phyloP scores from a whole-genome alignment of 2,113 vertebrate species.

The Coptodon rendalli region DNA sequence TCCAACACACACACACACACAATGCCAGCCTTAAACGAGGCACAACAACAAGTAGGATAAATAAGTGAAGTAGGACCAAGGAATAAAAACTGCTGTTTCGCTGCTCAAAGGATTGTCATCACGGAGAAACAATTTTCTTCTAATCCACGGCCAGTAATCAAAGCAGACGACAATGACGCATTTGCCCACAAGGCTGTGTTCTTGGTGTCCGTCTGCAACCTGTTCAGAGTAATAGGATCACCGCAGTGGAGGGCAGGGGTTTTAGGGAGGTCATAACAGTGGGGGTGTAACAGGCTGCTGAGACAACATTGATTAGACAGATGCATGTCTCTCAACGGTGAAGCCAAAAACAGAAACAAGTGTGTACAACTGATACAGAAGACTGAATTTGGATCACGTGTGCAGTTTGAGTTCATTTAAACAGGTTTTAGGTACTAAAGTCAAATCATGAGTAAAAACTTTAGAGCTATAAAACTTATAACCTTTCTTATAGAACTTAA shows the following conservation, averaged over 20 bases:
- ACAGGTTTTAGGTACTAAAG: not conserved
- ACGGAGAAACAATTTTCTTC: constrained; percentile 15
- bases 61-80: constrained; percentile 13
- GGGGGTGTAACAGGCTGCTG: not conserved
- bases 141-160: constrained; percentile 63
- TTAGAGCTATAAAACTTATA: not conserved
- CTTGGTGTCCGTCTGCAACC: constrained; percentile 36
- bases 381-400: not conserved
- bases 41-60: constrained; percentile 8
- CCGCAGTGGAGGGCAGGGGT: constrained; percentile 1
- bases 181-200: constrained; percentile 19
- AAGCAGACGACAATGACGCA: constrained; percentile 52
- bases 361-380: not conserved
- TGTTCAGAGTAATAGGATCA: constrained; percentile 34
- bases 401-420: not conserved
- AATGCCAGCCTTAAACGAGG: not conserved
- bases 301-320: constrained; percentile 22
- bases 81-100: constrained; percentile 24
- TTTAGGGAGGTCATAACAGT: constrained; percentile 20
- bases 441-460: not conserved
- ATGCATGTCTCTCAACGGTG: not conserved
- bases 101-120: constrained; percentile 34
- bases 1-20: constrained; percentile 7
- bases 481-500: not conserved
- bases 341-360: not conserved